Evolutionary conservation across 2,113 vertebrate genomes (phyloP), one percentile per base, ranked within the genome.

Genomic region (Rhinopomastus cyanomelas): DNA sequence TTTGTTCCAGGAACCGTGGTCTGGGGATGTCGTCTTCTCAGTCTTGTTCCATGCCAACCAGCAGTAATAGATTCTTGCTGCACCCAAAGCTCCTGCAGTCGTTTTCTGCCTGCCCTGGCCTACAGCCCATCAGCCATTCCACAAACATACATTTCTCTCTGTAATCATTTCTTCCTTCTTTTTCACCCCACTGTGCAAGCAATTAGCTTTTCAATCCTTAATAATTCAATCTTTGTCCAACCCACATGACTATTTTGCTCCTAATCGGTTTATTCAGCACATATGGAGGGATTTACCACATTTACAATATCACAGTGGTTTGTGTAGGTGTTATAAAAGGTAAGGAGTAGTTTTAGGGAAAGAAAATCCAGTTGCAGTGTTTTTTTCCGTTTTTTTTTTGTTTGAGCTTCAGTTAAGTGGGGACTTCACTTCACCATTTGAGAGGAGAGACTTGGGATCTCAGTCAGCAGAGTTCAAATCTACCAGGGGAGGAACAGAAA

Each of bases 271-370:
- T 93, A 96, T 96, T 96, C 95, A 91, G 53, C 60, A 96, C 93
- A 92, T 94, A 91, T 60, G 85, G 91, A 96, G 72, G 56, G 81
- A 57, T 93, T 94, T 95, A 93, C 95, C 92, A 72, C 96, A 93
- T 97, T 97, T 97, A 96, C 92, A 96, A 97, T 96, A 96, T 92
- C 94, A 81, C 89, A 96, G 93, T 65, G 80, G 88, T 92, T 94
- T 90, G 74, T 83, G 65, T 95, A 80, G 94, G 91, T 94, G 93
- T 91, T 89, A 92, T 74, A 92, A 94, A 93, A 87, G 56, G 56
- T 89, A 83, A 95, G 48, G 48, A 89, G 25, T 73, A 85, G 94
- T 97, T 96, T 93, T 92, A 89, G 83, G 60, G 61, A 51, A 84
- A 73, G 74, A 94, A 91, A 95, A 95, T 88, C 86, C 46, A 68